Conservation (phyloP, 2,797 vertebrate genomes). For the Buceros bicornis region DNA sequence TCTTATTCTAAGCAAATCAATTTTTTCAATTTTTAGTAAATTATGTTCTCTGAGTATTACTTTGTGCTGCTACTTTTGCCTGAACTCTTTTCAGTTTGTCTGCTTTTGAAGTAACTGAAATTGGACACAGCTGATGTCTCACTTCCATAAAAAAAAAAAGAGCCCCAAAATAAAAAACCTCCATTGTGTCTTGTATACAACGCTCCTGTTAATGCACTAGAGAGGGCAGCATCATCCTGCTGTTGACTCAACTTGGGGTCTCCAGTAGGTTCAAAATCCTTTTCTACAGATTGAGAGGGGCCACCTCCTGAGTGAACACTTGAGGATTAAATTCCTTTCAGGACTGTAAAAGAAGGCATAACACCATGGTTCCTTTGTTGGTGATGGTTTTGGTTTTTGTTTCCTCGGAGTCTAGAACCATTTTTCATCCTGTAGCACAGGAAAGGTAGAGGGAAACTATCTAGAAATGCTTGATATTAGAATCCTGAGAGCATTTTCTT, state of each 20-base stretch:
- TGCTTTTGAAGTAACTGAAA: not conserved
- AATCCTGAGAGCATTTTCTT: not conserved
- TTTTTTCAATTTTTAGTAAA: not conserved
- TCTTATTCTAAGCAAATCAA: not conserved
- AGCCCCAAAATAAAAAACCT: accelerated
- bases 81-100: not conserved
- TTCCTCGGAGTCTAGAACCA: not conserved
- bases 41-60: not conserved
- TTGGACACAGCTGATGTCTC: not conserved
- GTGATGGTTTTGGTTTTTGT: not conserved
- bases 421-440: not conserved
- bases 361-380: not conserved
- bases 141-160: not conserved
- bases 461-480: not conserved
- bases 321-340: not conserved
- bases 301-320: not conserved
- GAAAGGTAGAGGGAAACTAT: not conserved
- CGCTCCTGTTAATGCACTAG: slow-evolving; percentile 1
- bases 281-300: not conserved
- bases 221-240: slow-evolving; percentile 41
- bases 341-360: not conserved
- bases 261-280: not conserved
- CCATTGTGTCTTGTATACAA: not conserved
- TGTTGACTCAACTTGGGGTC: not conserved
- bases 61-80: not conserved